Base-by-base conservation (phyloP, 2,888 invertebrate species). In the Ennomos erosarius region DNA sequence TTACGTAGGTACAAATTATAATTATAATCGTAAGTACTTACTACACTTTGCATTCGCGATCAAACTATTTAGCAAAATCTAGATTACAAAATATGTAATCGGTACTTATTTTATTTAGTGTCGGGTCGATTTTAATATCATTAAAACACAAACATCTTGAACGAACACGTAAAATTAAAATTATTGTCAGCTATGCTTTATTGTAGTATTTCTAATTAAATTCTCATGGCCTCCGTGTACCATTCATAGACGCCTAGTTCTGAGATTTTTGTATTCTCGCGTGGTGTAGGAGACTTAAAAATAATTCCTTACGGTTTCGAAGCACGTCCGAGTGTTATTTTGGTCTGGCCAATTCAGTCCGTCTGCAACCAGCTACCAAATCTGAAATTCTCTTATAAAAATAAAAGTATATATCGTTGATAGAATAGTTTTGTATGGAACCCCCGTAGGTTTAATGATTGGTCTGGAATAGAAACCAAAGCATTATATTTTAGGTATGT, bases 261-360 rank as follows among this genome's bases (percentile, higher is more conserved):
- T 46, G 48, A 58, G 37, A 62, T 54, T 43, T 62, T 58, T 58
- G 56, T 61, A 62, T 61, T 53, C 59, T 39, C 16, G 39, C 43
- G 64, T 51, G 37, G 52, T 51, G 42, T 39, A 53, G 67, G 68
- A 68, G 74, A 78, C 76, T 81, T 82, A 79, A 85, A 84, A 85
- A 87, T 85, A 81, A 82, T 85, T 78, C 77, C 77, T 85, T 88
- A 80, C 71, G 79, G 75, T 85, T 88, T 84, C 88, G 78, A 76
- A 76, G 81, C 90, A 90, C 89, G 90, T 90, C 62, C 85, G 73
- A 79, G 73, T 80, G 85, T 89, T 88, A 89, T 86, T 85, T 82
- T 80, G 78, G 87, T 81, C 82, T 80, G 76, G 76, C 81, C 86
- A 82, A 85, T 88, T 84, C 79, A 51, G 51, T 9, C 85, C 76